These are phyloP conservation scores for Dendroctonus ponderosae DNA, from an alignment of 1,140 invertebrate species.

Conservation along the genomic window DNA sequence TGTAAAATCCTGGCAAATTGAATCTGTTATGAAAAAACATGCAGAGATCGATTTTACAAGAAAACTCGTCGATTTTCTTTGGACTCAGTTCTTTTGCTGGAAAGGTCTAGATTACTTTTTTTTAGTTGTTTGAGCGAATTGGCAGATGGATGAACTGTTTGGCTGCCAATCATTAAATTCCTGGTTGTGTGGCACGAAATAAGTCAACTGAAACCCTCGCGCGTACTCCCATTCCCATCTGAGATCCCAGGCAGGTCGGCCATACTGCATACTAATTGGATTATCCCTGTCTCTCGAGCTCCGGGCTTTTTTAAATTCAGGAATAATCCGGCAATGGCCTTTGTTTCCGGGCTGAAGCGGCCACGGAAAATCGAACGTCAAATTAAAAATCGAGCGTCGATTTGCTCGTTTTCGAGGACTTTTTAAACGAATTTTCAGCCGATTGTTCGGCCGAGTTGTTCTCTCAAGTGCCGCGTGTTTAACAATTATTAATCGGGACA, in stretches of 20 bases:
- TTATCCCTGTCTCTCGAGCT: constrained; percentile 44
- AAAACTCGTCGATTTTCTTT: too few relatives aligned
- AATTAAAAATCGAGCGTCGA: constrained; percentile 41
- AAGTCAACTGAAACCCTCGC: too few relatives aligned
- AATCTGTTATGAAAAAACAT: too few relatives aligned
- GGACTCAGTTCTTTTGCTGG: too few relatives aligned
- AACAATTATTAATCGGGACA: constrained; percentile 9
- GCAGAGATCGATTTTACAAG: too few relatives aligned
- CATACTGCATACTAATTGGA: constrained; percentile 48
- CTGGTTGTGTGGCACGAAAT: too few relatives aligned
- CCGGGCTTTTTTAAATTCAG: constrained; percentile 40
- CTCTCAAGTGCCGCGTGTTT: constrained; percentile 4
- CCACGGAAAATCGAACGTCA: constrained; percentile 31
- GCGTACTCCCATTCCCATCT: neutral
- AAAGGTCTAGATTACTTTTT: too few relatives aligned
- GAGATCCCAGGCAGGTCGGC: constrained; percentile 28
- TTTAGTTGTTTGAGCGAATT: too few relatives aligned
- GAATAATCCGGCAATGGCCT: constrained; percentile 41
- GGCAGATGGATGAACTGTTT: too few relatives aligned
- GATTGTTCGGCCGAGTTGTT: constrained; percentile 6
- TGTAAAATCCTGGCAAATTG: too few relatives aligned
- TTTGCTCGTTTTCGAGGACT: constrained; percentile 24
- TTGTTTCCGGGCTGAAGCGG: constrained; percentile 38
- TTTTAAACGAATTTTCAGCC: constrained; percentile 8
- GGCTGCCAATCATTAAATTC: too few relatives aligned